phyloP scores from a whole-genome alignment of 2,797 vertebrate species.

The Allobates femoralis region DNA sequence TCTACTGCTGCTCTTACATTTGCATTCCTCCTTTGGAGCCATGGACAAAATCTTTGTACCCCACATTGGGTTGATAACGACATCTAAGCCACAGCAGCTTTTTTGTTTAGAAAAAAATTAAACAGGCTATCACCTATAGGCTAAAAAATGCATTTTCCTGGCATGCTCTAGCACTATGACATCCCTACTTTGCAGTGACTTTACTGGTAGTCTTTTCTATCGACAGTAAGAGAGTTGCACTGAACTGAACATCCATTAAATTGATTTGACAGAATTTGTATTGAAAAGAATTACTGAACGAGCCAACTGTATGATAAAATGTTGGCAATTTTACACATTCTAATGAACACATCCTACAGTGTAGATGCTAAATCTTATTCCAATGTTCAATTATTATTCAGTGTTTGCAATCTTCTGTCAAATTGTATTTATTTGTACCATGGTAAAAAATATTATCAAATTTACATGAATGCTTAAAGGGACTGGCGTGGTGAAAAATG shows the following conservation, averaged over 20 bases:
- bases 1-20: no score
- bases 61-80: no score
- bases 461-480: neutral
- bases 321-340: neutral
- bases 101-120: no score
- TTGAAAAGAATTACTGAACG: neutral
- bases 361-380: neutral
- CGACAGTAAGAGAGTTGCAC: neutral
- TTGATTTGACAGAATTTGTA: constrained; percentile 6
- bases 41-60: no score
- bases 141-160: no score
- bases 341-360: neutral
- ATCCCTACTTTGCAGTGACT: neutral
- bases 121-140: no score
- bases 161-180: no score
- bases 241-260: no score
- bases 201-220: neutral
- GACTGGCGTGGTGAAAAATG: no score
- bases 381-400: constrained; percentile 18
- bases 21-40: no score
- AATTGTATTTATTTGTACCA: neutral
- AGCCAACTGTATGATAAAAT: neutral
- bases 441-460: neutral
- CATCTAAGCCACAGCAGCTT: no score
- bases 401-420: neutral